These are phyloP conservation scores for Caenorhabditis remanei DNA, from an alignment of 1,140 invertebrate genomes.

Conservation along the genomic window DNA sequence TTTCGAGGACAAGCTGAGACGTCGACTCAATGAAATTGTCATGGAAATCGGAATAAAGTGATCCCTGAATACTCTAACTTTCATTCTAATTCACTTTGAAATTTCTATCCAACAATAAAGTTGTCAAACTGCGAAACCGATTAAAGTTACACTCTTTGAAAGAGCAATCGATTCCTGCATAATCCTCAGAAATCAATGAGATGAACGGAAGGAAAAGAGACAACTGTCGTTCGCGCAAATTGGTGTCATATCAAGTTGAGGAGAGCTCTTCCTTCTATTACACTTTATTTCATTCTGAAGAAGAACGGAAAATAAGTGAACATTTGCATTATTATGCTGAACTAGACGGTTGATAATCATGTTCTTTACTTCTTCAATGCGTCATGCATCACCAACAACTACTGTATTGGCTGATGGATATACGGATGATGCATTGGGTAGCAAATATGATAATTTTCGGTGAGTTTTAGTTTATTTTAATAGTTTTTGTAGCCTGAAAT, in stretches of 20 bases:
- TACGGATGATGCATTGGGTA: conserved; percentile 45
- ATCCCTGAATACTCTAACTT: not conserved
- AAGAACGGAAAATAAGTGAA: not conserved
- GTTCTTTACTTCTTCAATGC: conserved; percentile 15
- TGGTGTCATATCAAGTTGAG: conserved; percentile 54
- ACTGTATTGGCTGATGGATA: conserved; percentile 59
- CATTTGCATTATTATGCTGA: not conserved
- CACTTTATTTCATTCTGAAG: not conserved
- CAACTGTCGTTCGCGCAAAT: conserved; percentile 45
- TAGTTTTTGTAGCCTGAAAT: too few relatives aligned
- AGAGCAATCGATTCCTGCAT: not conserved
- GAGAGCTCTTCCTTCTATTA: not conserved
- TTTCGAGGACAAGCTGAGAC: conserved; percentile 59
- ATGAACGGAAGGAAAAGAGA: not conserved
- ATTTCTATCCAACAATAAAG: conserved; percentile 24
- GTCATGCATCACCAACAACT: conserved; percentile 52
- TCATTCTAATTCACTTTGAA: not conserved
- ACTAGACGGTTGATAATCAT: not conserved
- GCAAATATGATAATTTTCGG: conserved; percentile 58
- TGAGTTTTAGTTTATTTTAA: conserved; percentile 1
- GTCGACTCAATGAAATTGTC: conserved; percentile 57
- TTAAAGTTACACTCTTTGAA: conserved; percentile 34
- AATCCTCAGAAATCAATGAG: conserved; percentile 40
- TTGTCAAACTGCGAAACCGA: conserved; percentile 51
- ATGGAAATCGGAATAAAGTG: conserved; percentile 27